These are phyloP conservation scores for Phyllotis vaccarum DNA, from an alignment of 2,797 vertebrate genomes.

Conservation along the genomic window DNA sequence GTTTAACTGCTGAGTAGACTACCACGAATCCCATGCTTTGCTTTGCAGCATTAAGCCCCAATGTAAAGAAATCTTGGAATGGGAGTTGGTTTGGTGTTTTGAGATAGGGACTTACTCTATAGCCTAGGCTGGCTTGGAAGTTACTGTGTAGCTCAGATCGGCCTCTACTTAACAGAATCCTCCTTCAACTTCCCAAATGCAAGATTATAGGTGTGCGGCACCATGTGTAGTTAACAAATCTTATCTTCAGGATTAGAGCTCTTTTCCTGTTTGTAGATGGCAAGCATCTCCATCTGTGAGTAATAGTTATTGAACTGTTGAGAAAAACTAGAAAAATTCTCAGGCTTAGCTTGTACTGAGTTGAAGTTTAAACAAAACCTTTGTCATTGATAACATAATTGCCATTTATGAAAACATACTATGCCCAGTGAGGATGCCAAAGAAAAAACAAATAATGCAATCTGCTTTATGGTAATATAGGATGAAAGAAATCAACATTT, in stretches of 20 bases:
- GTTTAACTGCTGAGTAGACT: constrained; percentile 8
- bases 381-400: constrained; percentile 34
- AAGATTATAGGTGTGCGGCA: not conserved
- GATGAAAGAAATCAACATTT: not conserved
- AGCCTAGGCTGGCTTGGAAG: not conserved
- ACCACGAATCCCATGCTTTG: not conserved
- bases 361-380: constrained; percentile 29
- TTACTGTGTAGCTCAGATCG: not conserved
- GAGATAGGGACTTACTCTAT: not conserved
- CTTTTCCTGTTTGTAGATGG: not conserved
- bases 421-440: constrained; percentile 9
- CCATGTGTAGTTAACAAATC: not conserved
- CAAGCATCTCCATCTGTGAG: not conserved
- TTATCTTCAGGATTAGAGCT: constrained; percentile 10
- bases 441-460: constrained; percentile 25
- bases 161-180: not conserved
- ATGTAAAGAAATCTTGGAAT: not conserved
- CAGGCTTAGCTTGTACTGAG: not conserved
- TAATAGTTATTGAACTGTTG: constrained; percentile 32
- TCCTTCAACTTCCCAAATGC: not conserved
- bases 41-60: not conserved
- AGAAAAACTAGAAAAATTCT: constrained; percentile 33
- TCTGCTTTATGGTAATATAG: constrained; percentile 19
- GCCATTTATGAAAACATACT: constrained; percentile 20
- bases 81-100: not conserved